Percentiles rank a stretch among this genome's conserved stretches.
Conservation (phyloP, 2,113 vertebrate species). For the Pelusios castaneus region DNA sequence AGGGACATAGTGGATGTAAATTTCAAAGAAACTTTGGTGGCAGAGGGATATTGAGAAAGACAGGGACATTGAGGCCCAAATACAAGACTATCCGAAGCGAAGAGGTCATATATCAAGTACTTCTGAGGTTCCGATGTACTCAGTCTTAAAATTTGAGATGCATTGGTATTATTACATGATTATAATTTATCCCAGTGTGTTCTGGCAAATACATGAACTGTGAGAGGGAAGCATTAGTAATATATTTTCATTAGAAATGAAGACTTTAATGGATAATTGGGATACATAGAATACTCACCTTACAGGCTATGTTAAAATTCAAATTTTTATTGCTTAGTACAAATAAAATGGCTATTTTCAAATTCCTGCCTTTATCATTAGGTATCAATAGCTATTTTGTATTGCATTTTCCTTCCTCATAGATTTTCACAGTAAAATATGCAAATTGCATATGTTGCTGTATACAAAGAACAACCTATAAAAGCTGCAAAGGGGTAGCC, state of each 20-base stretch:
- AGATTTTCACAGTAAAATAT: background rate
- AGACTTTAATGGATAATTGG: background rate
- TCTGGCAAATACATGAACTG: background rate
- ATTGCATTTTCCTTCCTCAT: background rate
- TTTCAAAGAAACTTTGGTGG: background rate
- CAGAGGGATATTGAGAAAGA: background rate
- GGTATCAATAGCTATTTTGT: background rate
- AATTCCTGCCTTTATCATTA: too few species aligned
- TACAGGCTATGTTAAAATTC: background rate
- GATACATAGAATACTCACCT: background rate
- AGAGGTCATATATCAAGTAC: background rate
- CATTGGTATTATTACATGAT: background rate
- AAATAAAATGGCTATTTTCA: background rate
- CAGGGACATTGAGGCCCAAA: background rate
- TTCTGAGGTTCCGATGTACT: background rate
- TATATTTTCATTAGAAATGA: background rate
- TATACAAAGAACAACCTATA: background rate
- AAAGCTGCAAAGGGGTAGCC: too few species aligned
- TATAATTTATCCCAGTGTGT: background rate
- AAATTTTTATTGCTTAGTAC: background rate
- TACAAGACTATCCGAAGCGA: accelerated
- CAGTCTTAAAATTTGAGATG: background rate
- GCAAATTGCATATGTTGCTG: accelerated
- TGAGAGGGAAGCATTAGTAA: background rate
- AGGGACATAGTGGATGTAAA: background rate